Percentiles rank a stretch among this genome's conserved stretches.
phyloP scores from a whole-genome alignment of 2,888 invertebrate species.

The Herminia tarsipennalis region DNA sequence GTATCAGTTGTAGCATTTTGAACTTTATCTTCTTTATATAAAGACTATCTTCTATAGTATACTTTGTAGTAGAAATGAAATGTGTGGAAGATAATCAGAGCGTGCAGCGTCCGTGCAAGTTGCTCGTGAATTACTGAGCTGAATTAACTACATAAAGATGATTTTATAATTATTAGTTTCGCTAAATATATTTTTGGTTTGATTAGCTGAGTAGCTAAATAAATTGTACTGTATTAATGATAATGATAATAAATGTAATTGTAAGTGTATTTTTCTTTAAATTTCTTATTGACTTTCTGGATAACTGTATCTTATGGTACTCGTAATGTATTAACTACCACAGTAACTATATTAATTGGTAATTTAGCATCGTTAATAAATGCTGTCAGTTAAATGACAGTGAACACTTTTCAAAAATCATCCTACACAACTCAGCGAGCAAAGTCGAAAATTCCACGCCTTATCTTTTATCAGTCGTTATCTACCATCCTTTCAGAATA shows the following conservation, averaged over 20 bases:
- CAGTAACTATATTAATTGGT: too few relatives aligned
- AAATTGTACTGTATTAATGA: not conserved
- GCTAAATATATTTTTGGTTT: constrained; percentile 37
- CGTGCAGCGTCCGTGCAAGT: constrained; percentile 70
- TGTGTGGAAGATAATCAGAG: constrained; percentile 76
- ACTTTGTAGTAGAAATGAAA: constrained; percentile 75
- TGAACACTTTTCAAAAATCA: too few relatives aligned
- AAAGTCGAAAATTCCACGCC: too few relatives aligned
- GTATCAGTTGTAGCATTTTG: constrained; percentile 49
- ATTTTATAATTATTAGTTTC: constrained; percentile 51
- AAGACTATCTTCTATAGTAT: constrained; percentile 14
- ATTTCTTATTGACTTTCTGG: too few relatives aligned
- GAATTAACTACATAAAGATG: constrained; percentile 75
- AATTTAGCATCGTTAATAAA: too few relatives aligned
- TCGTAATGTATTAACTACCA: too few relatives aligned
- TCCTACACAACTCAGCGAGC: too few relatives aligned
- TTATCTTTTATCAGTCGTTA: too few relatives aligned
- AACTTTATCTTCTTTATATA: constrained; percentile 19
- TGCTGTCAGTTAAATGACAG: too few relatives aligned
- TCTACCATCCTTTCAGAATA: too few relatives aligned
- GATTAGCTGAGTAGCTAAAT: not conserved
- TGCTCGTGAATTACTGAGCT: constrained; percentile 73
- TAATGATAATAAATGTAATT: not conserved
- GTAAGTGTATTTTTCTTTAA: too few relatives aligned
- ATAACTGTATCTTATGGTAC: too few relatives aligned